These are phyloP conservation scores for Fratercula arctica DNA, from an alignment of 2,797 vertebrate genomes.

Conservation along the genomic window DNA sequence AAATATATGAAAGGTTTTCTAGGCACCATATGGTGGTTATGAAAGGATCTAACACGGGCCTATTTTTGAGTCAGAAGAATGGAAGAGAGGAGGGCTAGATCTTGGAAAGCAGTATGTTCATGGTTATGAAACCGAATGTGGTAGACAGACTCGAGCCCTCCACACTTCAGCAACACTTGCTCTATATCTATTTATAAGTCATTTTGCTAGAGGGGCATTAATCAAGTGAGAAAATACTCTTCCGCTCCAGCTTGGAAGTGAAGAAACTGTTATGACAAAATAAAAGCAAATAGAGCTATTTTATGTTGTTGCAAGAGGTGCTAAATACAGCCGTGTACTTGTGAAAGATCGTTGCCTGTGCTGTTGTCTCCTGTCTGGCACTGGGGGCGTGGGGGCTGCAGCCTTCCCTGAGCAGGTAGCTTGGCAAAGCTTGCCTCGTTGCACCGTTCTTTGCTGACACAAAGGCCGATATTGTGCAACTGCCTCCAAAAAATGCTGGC, in stretches of 20 bases:
- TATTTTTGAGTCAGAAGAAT: conserved; percentile 57
- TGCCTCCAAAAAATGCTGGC: neutral
- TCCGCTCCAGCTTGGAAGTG: neutral
- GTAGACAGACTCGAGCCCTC: conserved; percentile 35
- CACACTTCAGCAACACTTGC: neutral
- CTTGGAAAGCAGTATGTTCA: conserved; percentile 19
- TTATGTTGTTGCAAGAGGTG: neutral
- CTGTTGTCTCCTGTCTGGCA: neutral
- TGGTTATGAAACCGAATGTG: conserved; percentile 37
- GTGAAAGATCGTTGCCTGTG: neutral
- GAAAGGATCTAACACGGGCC: conserved; percentile 33
- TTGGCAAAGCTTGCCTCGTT: neutral
- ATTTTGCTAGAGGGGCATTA: neutral
- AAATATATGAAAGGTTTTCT: conserved; percentile 34
- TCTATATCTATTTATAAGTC: conserved; percentile 11
- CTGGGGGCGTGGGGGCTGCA: neutral
- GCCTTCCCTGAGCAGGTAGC: neutral
- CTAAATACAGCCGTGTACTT: neutral
- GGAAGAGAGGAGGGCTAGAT: neutral
- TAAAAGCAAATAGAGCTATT: conserved; percentile 14
- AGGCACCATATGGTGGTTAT: conserved; percentile 62
- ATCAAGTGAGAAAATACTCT: conserved; percentile 16
- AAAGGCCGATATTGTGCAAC: neutral
- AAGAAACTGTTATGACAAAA: neutral
- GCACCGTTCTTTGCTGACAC: neutral